Evolutionary conservation across 1,140 invertebrate species (phyloP).

Genomic region (Cyclina sinensis): DNA sequence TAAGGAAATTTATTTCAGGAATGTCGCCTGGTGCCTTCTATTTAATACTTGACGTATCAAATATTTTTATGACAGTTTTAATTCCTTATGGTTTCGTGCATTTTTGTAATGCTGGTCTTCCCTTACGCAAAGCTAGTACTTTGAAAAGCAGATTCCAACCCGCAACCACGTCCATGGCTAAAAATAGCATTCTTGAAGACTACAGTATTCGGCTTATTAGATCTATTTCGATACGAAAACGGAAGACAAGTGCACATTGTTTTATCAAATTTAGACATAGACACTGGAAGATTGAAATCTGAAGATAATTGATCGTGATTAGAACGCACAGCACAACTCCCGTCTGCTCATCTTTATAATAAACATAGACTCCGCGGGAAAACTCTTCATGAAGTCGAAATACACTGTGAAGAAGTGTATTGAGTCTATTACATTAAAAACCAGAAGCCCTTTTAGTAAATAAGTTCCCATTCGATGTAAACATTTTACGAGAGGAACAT

Average conservation of each 20-base stretch:
- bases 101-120: no score
- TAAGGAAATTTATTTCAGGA: no score
- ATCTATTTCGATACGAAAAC: not conserved
- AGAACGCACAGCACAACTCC: not conserved
- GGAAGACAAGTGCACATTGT: slow-evolving; percentile 15
- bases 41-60: no score
- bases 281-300: not conserved
- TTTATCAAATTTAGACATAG: slow-evolving; percentile 35
- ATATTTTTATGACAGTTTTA: no score
- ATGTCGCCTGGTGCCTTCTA: no score
- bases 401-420: not conserved
- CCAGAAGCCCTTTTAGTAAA: slow-evolving; percentile 50
- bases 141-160: no score
- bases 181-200: no score
- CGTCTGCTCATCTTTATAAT: slow-evolving; percentile 15
- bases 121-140: no score
- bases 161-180: no score
- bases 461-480: slow-evolving; percentile 41
- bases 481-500: slow-evolving; percentile 43
- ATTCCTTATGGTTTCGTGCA: no score
- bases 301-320: slow-evolving; percentile 35
- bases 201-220: no score
- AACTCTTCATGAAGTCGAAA: slow-evolving; percentile 19
- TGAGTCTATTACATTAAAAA: slow-evolving; percentile 38
- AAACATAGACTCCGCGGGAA: slow-evolving; percentile 15